Base-by-base conservation (phyloP, 2,797 vertebrate species). In the Heterohyrax brucei region DNA sequence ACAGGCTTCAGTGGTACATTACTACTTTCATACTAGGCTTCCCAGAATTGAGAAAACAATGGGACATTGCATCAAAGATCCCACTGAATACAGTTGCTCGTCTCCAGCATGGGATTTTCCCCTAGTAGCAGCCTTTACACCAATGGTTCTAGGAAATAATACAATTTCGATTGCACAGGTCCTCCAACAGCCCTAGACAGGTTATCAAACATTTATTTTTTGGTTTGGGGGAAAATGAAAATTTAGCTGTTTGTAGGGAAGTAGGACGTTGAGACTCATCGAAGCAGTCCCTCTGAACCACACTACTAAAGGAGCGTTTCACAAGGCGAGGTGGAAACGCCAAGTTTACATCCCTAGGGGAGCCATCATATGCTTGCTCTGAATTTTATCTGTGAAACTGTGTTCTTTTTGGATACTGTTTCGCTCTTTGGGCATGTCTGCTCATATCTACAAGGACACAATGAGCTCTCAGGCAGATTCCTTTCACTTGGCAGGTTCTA, bases 1-100 rank as follows among this genome's bases (percentile, higher is more conserved):
- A 96, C 96, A 97, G 84, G 84, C 59, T 91, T 97, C 78, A n/a
- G 68, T 96, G 96, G 95, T 89, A 83, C 48, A 76, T 94, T 78
- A 96, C 95, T 94, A 97, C 95, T 87, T 79, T 13, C 92, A 92
- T 95, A 92, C 92, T 80, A 84, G 79, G 91, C 89, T 97, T 97
- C 96, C 92, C 93, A 97, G 94, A 97, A 97, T 24, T 85, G 95
- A 96, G 91, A 96, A 97, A 93, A 96, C 85, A 95, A 93, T 88
- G 93, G 94, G 93, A 77, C 82, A 92, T 48, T 68, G 95, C 68
- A 94, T 59, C 72, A 76, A 89, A 56, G 76, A 89, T 95, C 95
- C 96, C 91, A 96, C 44, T 84, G 83, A 92, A 96, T 33, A 96
- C 94, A 97, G 96, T 21, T 89, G 93, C 95, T 91, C 77, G 14